These are phyloP conservation scores for Antheraea yamamai DNA, from an alignment of 2,888 invertebrate genomes.

Conservation along the genomic window DNA sequence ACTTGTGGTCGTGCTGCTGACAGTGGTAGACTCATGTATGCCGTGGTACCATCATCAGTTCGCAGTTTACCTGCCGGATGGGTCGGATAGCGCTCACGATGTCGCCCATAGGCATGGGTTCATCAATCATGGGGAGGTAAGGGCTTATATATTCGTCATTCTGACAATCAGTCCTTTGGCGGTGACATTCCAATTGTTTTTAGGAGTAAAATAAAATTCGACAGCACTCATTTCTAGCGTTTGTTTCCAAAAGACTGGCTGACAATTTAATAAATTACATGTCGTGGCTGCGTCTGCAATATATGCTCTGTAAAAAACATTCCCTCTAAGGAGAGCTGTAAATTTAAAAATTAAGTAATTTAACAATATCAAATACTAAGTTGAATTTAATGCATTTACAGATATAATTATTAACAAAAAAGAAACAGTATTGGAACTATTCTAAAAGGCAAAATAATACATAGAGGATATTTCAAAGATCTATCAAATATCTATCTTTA, in stretches of 20 bases:
- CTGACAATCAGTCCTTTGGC: neutral
- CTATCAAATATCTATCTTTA: too few species aligned
- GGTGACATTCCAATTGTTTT: neutral
- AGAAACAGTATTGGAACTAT: too few species aligned
- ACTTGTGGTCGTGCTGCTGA: slow-evolving; percentile 66
- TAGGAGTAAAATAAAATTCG: neutral
- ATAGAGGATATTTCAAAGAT: too few species aligned
- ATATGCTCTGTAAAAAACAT: neutral
- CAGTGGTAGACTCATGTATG: slow-evolving; percentile 72
- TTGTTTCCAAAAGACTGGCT: neutral
- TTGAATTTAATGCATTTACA: too few species aligned
- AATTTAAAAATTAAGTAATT: too few species aligned
- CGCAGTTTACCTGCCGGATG: slow-evolving; percentile 88
- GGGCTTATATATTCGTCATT: slow-evolving; percentile 24
- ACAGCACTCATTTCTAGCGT: neutral
- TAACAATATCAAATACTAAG: too few species aligned
- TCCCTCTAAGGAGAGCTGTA: too few species aligned
- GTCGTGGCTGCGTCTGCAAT: too few species aligned
- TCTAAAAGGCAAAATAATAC: too few species aligned
- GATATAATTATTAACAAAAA: too few species aligned
- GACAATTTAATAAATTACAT: neutral
- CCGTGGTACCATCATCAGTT: slow-evolving; percentile 80
- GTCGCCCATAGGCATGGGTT: slow-evolving; percentile 75
- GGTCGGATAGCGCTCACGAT: slow-evolving; percentile 58
- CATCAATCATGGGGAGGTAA: slow-evolving; percentile 77